Evolutionary conservation across 2,888 invertebrate species (phyloP).

Genomic region (Eulithis testata): DNA sequence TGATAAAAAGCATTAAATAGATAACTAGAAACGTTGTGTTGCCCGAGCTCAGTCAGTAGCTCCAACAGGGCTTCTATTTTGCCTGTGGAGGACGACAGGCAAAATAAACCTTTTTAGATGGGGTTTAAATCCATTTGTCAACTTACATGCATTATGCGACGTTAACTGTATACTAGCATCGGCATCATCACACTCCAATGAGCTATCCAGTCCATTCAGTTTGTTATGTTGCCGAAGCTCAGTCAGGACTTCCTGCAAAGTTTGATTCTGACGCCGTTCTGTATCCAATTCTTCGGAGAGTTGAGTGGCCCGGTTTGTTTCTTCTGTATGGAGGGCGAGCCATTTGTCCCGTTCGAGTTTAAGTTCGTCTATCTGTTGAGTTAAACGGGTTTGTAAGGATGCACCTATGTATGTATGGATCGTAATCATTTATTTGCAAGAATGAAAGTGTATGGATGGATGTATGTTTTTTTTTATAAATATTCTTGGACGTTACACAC

Average conservation of each 20-base stretch:
- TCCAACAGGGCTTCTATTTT: no score
- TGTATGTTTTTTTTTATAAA: no score
- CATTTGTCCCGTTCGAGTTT: conserved; percentile 73
- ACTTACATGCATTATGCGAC: conserved; percentile 69
- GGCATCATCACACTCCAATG: conserved; percentile 73
- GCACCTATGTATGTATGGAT: neutral
- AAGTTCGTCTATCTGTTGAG: conserved; percentile 74
- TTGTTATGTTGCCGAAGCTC: conserved; percentile 69
- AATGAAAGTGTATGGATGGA: no score
- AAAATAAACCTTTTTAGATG: no score
- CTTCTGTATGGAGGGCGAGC: conserved; percentile 61
- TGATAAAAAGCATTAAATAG: no score
- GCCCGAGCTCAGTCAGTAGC: no score
- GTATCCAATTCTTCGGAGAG: conserved; percentile 64
- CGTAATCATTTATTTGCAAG: no score
- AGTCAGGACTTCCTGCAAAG: conserved; percentile 62
- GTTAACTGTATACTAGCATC: conserved; percentile 66
- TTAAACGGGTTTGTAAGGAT: neutral
- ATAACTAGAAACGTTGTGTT: no score
- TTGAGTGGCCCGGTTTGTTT: conserved; percentile 53
- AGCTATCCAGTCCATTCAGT: conserved; percentile 67
- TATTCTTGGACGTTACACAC: no score
- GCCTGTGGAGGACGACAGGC: no score
- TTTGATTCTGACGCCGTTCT: conserved; percentile 57
- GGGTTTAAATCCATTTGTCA: no score